Evolutionary conservation across 2,888 invertebrate species (phyloP), one percentile per base, ranked within the genome.

Genomic region (Drosophila basisetae): DNA sequence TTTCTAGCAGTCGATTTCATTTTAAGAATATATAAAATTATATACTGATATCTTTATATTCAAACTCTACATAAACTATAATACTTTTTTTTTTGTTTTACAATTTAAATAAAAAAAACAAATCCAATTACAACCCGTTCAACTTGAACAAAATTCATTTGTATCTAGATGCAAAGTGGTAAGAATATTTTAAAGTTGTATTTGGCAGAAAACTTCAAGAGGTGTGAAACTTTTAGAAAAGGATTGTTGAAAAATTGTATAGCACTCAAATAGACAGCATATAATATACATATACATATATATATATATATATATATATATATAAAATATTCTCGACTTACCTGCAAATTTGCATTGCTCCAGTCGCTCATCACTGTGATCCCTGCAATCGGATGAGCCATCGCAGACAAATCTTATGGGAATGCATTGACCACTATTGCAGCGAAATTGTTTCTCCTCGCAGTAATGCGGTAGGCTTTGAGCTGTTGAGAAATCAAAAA

Each of bases 351-450:
- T 95, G 93, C 97, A 97, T 93, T 95, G 95, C 79, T 95, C 94
- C 65, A 95, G 94, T 89, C 95, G 94, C 94, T 97, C 97, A 93
- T 97, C 97, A n/a, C 96, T 96, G 91, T 95, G 95, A 94, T 97
- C 97, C 56, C 94, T 95, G 93, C 97, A 97, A 93, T 98, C 97
- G 85, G 96, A 94, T 60, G 95, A 95, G 66, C 96, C 95, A 92
- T 97, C 97, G 92, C 97, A 97, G 78, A 96, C 94, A 95, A 96
- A 97, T 73, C 95, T 94, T 74, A 96, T 94, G 28, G 96, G 96
- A 93, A 97, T 96, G 93, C 97, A 97, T 84, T 94, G 95, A 83
- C 95, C 96, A 92, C 96, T 96, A 83, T 94, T 94, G 93, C 97
- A 97, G 89, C 95, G 95, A 92, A 97, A 97, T 93, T 97, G 96